Evolutionary conservation across 2,888 invertebrate species (phyloP).

Genomic region (Taphrorychus bicolor): DNA sequence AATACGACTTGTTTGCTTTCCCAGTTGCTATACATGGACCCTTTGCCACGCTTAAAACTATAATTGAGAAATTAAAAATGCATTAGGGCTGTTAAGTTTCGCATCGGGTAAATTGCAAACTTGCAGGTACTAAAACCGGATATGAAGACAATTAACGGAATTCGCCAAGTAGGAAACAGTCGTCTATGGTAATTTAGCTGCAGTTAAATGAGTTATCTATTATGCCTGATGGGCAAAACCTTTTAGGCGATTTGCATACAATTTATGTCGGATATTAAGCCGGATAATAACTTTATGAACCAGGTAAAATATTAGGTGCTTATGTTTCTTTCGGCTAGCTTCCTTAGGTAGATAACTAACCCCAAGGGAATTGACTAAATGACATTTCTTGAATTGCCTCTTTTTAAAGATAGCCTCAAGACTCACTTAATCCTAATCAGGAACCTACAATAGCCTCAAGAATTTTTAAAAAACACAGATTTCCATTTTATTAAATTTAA

Average conservation of each 20-base stretch:
- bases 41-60: background rate
- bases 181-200: conserved; percentile 1
- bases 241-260: conserved; percentile 8
- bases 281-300: background rate
- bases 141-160: conserved; percentile 6
- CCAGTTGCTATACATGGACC: background rate
- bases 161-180: background rate
- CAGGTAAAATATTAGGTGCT: no score
- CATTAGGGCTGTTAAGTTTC: background rate
- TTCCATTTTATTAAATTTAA: no score
- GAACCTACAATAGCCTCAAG: no score
- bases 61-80: background rate
- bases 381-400: no score
- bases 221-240: conserved; percentile 2
- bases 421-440: no score
- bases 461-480: no score
- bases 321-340: no score
- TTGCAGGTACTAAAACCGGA: conserved; percentile 2
- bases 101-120: conserved; percentile 3
- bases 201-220: conserved; percentile 5
- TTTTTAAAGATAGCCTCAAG: no score
- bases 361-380: no score
- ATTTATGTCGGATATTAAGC: background rate
- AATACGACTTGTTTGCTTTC: background rate
- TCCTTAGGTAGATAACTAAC: no score